Evolutionary conservation across 2,113 vertebrate species (phyloP).

Genomic region (Clinocottus analis): DNA sequence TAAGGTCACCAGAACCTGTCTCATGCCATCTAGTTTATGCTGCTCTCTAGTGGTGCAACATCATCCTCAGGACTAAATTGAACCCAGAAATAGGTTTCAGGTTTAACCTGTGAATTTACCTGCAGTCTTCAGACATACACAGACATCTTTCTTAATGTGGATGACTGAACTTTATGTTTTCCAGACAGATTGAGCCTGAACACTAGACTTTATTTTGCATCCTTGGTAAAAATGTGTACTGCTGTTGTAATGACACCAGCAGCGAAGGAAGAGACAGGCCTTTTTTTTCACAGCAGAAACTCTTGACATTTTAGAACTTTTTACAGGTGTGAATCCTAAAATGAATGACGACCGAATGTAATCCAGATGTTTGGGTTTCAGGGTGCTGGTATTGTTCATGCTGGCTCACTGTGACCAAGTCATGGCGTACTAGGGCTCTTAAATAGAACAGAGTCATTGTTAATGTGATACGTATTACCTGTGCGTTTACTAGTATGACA

Average conservation of each 20-base stretch:
- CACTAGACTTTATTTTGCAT: not conserved
- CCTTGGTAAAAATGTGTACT: not conserved
- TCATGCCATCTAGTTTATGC: slow-evolving; percentile 34
- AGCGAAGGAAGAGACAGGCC: not conserved
- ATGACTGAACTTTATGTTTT: not conserved
- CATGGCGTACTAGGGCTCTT: not conserved
- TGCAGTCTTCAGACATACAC: not conserved
- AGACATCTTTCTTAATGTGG: not conserved
- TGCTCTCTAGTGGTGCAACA: slow-evolving; percentile 63
- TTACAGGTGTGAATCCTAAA: not conserved
- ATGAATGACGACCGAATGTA: not conserved
- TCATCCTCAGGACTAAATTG: not conserved
- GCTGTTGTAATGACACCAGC: not conserved
- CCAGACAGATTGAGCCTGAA: not conserved
- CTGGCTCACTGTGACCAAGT: not conserved
- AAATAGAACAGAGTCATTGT: not conserved
- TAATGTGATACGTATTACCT: not conserved
- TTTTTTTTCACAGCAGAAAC: not conserved
- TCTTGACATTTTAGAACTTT: not conserved
- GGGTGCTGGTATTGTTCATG: not conserved
- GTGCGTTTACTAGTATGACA: not conserved
- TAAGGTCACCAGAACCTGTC: not conserved
- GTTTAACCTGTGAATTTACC: not conserved
- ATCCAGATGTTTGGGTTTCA: not conserved
- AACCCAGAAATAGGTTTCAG: not conserved